These are phyloP conservation scores for Stratiomys singularior DNA, from an alignment of 2,888 invertebrate species.

Conservation along the genomic window DNA sequence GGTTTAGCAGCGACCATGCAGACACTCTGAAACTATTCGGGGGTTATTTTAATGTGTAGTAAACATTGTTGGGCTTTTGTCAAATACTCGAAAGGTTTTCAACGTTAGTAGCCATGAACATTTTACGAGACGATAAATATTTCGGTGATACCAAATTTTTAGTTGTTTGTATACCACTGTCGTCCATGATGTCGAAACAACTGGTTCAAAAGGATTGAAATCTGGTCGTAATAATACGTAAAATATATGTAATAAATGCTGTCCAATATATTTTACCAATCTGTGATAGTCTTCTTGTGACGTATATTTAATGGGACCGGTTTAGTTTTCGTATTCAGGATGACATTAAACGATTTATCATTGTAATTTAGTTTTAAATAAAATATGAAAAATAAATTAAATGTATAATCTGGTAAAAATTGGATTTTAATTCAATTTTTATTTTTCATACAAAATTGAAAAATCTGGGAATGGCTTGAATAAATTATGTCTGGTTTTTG, in stretches of 20 bases:
- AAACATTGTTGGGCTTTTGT: no score
- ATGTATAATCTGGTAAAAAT: not conserved
- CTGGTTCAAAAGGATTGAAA: no score
- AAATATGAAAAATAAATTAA: slow-evolving; percentile 14
- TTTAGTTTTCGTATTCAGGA: not conserved
- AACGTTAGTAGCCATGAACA: not conserved
- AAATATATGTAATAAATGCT: no score
- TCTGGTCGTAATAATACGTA: no score
- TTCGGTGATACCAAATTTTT: not conserved
- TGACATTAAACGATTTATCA: not conserved
- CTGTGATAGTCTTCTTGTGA: no score
- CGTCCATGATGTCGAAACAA: no score
- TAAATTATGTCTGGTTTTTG: no score
- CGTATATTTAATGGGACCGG: not conserved
- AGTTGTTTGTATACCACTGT: not conserved
- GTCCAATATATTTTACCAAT: no score
- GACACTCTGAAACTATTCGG: not conserved
- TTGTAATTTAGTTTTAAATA: not conserved
- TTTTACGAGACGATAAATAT: not conserved
- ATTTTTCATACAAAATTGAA: not conserved
- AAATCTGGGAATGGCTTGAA: no score
- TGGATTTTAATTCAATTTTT: no score
- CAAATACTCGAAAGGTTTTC: no score
- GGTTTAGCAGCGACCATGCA: not conserved
- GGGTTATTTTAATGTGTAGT: no score